Percentiles rank a stretch among this genome's conserved stretches.
phyloP scores from a whole-genome alignment of 1,140 invertebrate genomes.

The Pachyrhynchus sulphureomaculatus region DNA sequence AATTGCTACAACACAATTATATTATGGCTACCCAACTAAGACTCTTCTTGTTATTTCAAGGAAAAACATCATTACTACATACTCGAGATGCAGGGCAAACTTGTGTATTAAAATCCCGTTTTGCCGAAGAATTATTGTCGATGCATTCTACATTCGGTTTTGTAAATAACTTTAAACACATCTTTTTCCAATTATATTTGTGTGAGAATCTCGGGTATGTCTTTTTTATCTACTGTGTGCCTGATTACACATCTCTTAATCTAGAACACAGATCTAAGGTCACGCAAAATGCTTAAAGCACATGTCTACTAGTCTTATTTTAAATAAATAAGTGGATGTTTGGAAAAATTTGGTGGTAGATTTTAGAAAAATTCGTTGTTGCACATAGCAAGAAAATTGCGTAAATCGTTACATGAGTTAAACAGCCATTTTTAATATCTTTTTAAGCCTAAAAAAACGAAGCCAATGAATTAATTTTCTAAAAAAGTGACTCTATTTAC shows the following conservation, averaged over 20 bases:
- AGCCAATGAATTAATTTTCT: neutral
- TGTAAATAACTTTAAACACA: neutral
- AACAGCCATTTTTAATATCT: neutral
- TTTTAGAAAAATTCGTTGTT: slow-evolving; percentile 23
- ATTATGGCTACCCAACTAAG: slow-evolving; percentile 37
- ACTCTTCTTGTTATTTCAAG: neutral
- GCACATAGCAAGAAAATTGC: neutral
- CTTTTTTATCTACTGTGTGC: neutral
- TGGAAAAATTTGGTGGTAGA: neutral
- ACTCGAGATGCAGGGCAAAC: neutral
- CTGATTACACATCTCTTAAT: neutral
- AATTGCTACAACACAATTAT: slow-evolving; percentile 51
- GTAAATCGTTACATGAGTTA: neutral
- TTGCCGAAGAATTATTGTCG: neutral
- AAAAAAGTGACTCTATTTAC: neutral
- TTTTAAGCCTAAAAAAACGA: neutral
- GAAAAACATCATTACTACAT: neutral
- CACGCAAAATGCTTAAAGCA: neutral
- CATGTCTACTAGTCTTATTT: too few species aligned
- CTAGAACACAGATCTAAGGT: slow-evolving; percentile 10
- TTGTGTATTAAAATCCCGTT: neutral
- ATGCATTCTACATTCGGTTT: neutral
- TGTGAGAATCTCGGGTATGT: neutral
- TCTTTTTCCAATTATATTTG: neutral
- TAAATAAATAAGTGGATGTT: too few species aligned